phyloP scores from a whole-genome alignment of 2,113 vertebrate species.

The Craseonycteris thonglongyai region DNA sequence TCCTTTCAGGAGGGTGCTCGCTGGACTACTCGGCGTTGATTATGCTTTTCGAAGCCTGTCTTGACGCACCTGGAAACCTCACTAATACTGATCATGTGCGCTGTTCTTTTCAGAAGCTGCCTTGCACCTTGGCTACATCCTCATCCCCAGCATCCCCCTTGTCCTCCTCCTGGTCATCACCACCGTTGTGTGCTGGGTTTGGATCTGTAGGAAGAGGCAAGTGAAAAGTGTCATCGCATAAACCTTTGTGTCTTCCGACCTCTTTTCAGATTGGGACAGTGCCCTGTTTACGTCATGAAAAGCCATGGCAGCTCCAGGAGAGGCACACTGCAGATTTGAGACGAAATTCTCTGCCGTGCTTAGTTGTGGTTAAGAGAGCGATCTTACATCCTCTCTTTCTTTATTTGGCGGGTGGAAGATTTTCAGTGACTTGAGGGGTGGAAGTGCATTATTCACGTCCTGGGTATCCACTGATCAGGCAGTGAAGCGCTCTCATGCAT shows the following conservation, averaged over 20 bases:
- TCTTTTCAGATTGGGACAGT: background rate
- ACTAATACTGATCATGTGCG: background rate
- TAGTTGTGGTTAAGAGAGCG: background rate
- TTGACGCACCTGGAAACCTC: background rate
- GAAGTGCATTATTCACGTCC: background rate
- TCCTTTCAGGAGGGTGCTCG: background rate
- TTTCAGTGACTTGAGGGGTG: background rate
- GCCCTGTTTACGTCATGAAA: background rate
- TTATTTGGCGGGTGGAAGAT: background rate
- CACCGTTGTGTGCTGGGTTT: conserved; percentile 83
- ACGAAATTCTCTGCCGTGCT: background rate
- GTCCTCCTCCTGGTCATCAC: conserved; percentile 83
- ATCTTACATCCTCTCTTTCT: background rate
- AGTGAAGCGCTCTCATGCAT: background rate
- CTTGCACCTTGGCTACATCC: conserved; percentile 83
- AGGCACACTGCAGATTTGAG: background rate
- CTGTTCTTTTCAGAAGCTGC: conserved; percentile 72
- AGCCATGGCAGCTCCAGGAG: background rate
- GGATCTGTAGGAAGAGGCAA: conserved; percentile 84
- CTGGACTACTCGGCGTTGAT: background rate
- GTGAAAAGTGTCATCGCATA: conserved; percentile 26
- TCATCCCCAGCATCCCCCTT: conserved; percentile 84
- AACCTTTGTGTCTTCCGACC: background rate
- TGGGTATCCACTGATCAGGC: background rate
- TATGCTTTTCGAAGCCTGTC: background rate